Base-by-base conservation (phyloP, 1,140 invertebrate genomes). In the Drosophila jambulina region DNA sequence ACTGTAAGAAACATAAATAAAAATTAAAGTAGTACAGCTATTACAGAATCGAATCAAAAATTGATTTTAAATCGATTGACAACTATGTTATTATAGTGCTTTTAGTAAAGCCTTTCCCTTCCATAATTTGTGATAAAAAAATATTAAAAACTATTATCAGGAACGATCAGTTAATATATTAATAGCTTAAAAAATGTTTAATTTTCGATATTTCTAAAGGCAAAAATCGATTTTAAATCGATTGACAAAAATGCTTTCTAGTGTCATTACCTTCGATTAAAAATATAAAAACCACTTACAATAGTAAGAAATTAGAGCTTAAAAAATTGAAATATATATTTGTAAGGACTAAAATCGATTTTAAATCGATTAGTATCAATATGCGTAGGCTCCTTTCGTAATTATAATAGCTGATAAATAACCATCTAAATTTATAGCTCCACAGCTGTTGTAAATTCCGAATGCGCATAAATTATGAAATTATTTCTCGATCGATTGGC, bases 381-480 rank as follows among this genome's bases (percentile, higher is more conserved):
- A 32, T 12, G n/a, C n/a, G n/a, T n/a, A n/a, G n/a, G n/a, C n/a
- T n/a, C n/a, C 21, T n/a, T 4, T 23, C 9, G n/a, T 9, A 21
- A 45, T 32, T 40, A 59, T 46, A 48, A 58, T 59, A 6, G 3
- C 51, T 34, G 1, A 56, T 56, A n/a, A 27, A 61, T 36, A 21
- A 54, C 15, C 23, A 7, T 8, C 29, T n/a, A 36, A 21, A 17
- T 25, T n/a, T 21, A 10, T 7, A 54, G 29, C 59, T 51, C 9
- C 15, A 49, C 17, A n/a, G 25, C 1, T 32, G 48, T n/a, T 53
- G 59, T 61, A 61, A 61, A 45, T 64, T 64, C 19, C 27, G 36
- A 3, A 40, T 27, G 40, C 21, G 69, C 40, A 63, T 75, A 75
- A 62, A 75, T 62, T 75, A 63, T 63, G 21, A 42, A 42, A 63